Conservation (phyloP, 2,888 invertebrate species). For the Clostera curtula region DNA sequence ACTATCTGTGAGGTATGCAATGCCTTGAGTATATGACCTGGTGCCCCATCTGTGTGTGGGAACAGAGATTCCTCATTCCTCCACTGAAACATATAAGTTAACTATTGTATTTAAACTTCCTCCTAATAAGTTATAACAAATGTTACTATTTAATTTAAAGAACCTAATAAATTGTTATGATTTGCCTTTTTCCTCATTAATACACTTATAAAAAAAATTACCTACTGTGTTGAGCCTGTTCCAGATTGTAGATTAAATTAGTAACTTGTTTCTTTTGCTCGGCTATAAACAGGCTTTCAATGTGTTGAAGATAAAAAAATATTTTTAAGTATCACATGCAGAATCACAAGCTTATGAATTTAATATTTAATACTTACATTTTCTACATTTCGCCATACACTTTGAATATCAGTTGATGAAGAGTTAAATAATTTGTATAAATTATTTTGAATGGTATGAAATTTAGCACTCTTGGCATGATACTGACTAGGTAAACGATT, state of each 20-base stretch:
- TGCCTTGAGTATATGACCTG: conserved; percentile 78
- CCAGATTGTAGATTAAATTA: no score
- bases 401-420: conserved; percentile 32
- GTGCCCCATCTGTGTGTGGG: conserved; percentile 63
- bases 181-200: not conserved
- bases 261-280: no score
- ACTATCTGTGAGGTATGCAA: conserved; percentile 80
- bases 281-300: no score
- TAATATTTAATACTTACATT: conserved; percentile 40
- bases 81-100: conserved; percentile 46
- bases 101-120: not conserved
- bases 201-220: no score
- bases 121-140: not conserved
- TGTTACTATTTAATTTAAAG: no score
- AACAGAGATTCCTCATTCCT: conserved; percentile 53
- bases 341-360: no score
- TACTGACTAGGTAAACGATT: conserved; percentile 55
- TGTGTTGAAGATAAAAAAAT: not conserved
- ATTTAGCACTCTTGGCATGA: conserved; percentile 49
- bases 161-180: not conserved
- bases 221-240: no score
- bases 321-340: not conserved
- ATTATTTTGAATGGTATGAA: conserved; percentile 34
- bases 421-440: conserved; percentile 53
- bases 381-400: conserved; percentile 42